Percentiles rank a stretch among this genome's conserved stretches.
These are phyloP conservation scores for Drosophila arizonae DNA, from an alignment of 1,140 invertebrate genomes.

Conservation along the genomic window DNA sequence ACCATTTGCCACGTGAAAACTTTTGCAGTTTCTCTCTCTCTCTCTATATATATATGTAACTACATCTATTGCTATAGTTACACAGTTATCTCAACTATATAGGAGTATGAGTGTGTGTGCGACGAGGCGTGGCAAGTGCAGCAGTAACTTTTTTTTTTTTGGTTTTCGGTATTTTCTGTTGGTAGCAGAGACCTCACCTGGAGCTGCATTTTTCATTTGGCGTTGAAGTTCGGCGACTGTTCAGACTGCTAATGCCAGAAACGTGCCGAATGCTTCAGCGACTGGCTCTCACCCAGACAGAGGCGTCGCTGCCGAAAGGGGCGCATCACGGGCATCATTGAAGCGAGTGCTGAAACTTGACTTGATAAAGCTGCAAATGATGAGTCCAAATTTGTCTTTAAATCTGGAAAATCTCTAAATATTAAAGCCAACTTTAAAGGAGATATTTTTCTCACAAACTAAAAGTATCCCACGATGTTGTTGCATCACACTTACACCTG, in stretches of 20 bases:
- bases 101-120: neutral
- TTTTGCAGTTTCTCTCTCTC: conserved; percentile 21
- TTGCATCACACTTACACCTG: conserved; percentile 18
- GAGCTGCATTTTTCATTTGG: conserved; percentile 62
- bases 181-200: conserved; percentile 55
- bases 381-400: neutral
- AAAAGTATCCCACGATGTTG: conserved; percentile 2
- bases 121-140: conserved; percentile 46
- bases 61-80: conserved; percentile 9
- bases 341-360: conserved; percentile 2
- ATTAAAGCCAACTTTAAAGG: too few species aligned
- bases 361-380: neutral
- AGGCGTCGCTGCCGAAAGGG: neutral
- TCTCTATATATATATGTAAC: conserved; percentile 2
- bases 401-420: too few species aligned
- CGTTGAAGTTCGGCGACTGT: conserved; percentile 55
- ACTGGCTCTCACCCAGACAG: conserved; percentile 17
- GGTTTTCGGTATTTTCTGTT: conserved; percentile 19
- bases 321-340: neutral
- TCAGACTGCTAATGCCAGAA: conserved; percentile 63
- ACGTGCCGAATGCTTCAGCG: conserved; percentile 58
- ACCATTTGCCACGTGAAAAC: conserved; percentile 49
- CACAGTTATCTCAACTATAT: neutral
- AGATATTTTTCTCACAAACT: conserved; percentile 5
- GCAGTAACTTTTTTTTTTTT: conserved; percentile 13